These are phyloP conservation scores for Rhyacophila brunnea DNA, from an alignment of 1,140 invertebrate species.

Conservation along the genomic window DNA sequence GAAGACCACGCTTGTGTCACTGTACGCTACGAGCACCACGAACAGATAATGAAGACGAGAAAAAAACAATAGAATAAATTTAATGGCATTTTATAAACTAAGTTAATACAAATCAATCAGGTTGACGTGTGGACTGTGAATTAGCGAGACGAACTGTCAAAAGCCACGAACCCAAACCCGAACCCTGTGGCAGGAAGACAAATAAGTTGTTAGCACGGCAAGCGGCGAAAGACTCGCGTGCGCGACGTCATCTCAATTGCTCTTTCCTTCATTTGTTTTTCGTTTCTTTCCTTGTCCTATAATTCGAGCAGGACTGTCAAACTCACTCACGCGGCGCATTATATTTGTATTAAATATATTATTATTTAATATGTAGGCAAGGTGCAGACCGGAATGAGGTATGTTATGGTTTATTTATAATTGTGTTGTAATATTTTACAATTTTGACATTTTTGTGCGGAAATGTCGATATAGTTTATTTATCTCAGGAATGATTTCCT, in stretches of 20 bases:
- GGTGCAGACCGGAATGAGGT: too few species aligned
- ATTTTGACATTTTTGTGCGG: too few species aligned
- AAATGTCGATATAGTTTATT: too few species aligned
- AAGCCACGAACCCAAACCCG: conserved; percentile 24
- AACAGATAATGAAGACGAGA: too few species aligned
- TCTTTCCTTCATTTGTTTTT: neutral
- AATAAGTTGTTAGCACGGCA: conserved; percentile 33
- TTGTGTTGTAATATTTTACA: too few species aligned
- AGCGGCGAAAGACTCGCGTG: neutral
- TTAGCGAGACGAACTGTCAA: conserved; percentile 25
- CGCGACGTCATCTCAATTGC: neutral
- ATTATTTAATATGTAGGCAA: too few species aligned
- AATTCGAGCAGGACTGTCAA: neutral
- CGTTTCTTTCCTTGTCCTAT: neutral
- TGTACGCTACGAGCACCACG: too few species aligned
- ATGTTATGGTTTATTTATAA: too few species aligned
- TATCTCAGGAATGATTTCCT: too few species aligned
- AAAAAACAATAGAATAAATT: neutral
- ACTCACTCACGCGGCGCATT: too few species aligned
- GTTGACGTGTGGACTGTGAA: conserved; percentile 29
- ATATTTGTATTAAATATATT: too few species aligned
- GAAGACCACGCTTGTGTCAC: too few species aligned
- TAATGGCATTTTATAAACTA: conserved; percentile 19
- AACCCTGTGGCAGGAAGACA: conserved; percentile 12
- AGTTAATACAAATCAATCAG: conserved; percentile 31